Conservation (phyloP, 2,888 invertebrate genomes). For the Rhagonycha fulva region DNA sequence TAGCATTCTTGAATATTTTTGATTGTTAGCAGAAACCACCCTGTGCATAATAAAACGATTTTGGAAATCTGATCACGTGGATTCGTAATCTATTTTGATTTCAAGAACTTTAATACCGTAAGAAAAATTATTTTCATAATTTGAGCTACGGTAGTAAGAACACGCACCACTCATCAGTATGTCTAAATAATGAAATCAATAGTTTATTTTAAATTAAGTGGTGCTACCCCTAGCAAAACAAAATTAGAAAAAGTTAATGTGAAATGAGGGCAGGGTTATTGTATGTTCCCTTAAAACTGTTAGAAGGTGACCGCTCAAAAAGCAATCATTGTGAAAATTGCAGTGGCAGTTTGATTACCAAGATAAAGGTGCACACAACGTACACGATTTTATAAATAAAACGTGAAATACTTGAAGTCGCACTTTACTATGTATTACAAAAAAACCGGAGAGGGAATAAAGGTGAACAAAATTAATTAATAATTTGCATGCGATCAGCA, state of each 20-base stretch:
- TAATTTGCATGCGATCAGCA: not conserved
- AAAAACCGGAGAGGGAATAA: not conserved
- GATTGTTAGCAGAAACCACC: not conserved
- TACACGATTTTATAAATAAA: not conserved
- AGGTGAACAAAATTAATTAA: not conserved
- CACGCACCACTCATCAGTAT: not conserved
- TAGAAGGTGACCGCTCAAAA: not conserved
- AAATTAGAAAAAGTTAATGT: not conserved
- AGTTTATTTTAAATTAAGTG: not conserved
- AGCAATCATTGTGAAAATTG: not conserved
- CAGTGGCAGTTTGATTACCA: not conserved
- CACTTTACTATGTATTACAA: not conserved
- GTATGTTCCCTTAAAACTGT: not conserved
- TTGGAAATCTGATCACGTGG: not conserved
- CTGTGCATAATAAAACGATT: not conserved
- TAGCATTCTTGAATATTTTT: not conserved
- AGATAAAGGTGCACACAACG: not conserved
- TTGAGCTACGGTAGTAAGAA: not conserved
- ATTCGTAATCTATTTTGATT: not conserved
- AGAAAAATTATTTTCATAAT: not conserved
- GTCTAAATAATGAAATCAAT: not conserved
- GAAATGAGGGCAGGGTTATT: not conserved
- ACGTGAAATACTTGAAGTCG: not conserved
- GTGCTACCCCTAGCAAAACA: not conserved
- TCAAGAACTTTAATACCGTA: not conserved